Evolutionary conservation across 2,113 vertebrate genomes (phyloP).

Genomic region (Chionis minor): DNA sequence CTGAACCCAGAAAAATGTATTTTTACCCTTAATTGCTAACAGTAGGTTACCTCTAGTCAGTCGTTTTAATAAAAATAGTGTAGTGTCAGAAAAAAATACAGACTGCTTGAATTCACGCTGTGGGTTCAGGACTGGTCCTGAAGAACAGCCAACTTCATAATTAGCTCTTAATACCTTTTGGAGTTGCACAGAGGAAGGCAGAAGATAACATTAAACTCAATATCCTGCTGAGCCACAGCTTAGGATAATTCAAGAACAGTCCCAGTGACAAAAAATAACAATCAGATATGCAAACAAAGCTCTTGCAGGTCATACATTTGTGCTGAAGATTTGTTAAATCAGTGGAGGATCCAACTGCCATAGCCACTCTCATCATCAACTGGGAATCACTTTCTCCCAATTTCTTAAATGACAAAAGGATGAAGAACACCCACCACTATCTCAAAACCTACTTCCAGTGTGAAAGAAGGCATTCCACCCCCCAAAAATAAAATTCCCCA

Average conservation of each 20-base stretch:
- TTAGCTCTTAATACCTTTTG: not conserved
- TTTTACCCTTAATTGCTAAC: not conserved
- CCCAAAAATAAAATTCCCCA: not conserved
- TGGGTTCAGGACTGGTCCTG: not conserved
- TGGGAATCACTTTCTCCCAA: not conserved
- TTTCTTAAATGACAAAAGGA: not conserved
- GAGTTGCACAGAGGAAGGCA: not conserved
- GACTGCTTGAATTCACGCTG: not conserved
- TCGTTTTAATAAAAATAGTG: not conserved
- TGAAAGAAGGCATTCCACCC: not conserved
- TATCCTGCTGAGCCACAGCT: not conserved
- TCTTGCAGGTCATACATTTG: not conserved
- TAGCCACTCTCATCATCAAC: not conserved
- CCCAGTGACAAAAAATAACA: not conserved
- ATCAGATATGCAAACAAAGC: not conserved
- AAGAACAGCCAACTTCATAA: not conserved
- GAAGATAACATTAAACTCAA: not conserved
- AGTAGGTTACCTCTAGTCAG: not conserved
- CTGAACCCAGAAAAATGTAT: not conserved
- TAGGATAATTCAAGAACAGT: not conserved
- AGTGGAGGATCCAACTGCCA: not conserved
- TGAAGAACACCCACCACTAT: not conserved
- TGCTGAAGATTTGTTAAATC: not conserved
- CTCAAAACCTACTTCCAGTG: not conserved
- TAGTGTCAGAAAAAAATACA: not conserved